phyloP scores from a whole-genome alignment of 2,888 invertebrate genomes.

The Glyphotaelius pellucidus region DNA sequence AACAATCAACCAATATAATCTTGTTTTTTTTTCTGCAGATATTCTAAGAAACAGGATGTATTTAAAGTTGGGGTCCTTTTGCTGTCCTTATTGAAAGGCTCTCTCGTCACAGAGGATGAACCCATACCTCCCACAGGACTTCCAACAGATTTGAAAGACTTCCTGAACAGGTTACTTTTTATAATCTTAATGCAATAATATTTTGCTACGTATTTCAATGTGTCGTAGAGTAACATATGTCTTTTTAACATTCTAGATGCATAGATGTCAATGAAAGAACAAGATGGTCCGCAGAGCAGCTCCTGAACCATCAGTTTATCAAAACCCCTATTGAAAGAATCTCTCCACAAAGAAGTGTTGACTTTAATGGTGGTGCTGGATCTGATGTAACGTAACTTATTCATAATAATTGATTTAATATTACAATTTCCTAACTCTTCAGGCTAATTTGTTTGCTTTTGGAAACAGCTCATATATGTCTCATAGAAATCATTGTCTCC shows the following conservation, averaged over 20 bases:
- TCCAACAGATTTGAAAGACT: constrained; percentile 83
- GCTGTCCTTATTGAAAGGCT: constrained; percentile 80
- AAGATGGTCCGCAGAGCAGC: constrained; percentile 86
- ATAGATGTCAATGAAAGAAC: constrained; percentile 83
- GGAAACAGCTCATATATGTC: too few species aligned
- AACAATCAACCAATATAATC: neutral
- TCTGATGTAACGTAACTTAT: constrained; percentile 70
- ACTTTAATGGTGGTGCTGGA: constrained; percentile 70
- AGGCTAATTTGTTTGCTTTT: too few species aligned
- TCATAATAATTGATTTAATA: neutral
- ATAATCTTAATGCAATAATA: neutral
- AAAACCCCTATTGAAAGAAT: constrained; percentile 75
- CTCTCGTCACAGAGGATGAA: constrained; percentile 73
- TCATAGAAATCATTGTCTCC: too few species aligned
- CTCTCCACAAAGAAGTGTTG: constrained; percentile 72
- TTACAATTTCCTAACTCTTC: too few species aligned
- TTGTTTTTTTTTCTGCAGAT: constrained; percentile 69
- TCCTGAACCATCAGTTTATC: constrained; percentile 87
- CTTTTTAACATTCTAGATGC: constrained; percentile 75
- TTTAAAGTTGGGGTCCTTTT: constrained; percentile 84
- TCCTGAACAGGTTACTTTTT: constrained; percentile 80
- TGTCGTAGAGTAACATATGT: neutral
- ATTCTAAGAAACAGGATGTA: constrained; percentile 84
- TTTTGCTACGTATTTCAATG: neutral
- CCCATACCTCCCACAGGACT: constrained; percentile 79